Base-by-base conservation (phyloP, 2,888 invertebrate species). In the Leptinotarsa haldemani region DNA sequence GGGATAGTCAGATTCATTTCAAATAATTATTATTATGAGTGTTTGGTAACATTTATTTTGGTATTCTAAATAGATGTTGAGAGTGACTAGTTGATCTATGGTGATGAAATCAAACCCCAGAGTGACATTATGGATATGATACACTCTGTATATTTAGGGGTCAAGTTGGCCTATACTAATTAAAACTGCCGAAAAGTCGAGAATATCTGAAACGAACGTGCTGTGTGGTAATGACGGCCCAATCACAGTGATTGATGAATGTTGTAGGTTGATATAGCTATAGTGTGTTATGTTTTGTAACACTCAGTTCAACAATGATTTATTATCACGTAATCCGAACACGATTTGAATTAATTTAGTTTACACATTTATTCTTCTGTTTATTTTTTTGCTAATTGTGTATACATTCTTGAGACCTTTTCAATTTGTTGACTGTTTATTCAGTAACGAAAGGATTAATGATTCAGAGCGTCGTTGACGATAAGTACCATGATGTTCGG, bases 191-290 rank as follows among this genome's bases (percentile, higher is more conserved):
- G 67, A 75, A 77, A 52, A 65, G 48, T 67, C 25, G 53, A 58
- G 46, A 69, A 74, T 74, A 74, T 65, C 65, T 65, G 69, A 69
- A 74, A 70, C 72, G 69, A 75, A 74, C 73, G 74, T 74, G 72
- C 70, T 74, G 75, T 84, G 84, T 86, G 87, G 84, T 84, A 85
- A 86, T 85, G 87, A 86, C 87, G 86, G 85, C 81, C 85, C 86
- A 86, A 87, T 86, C 85, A 84, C 83, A 81, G 84, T 87, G 87
- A 87, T 87, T 86, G 86, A 87, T 87, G 86, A 80, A 82, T 84
- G 85, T 85, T 85, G 85, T 85, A 86, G 84, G 84, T 84, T 84
- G 84, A 86, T 86, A 86, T 85, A 84, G 83, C 85, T 84, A 82
- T 83, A 83, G 83, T 81, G 83, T 82, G 84, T 86, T 85, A 82